Conservation (phyloP, 2,113 vertebrate genomes). For the Sula dactylatra region DNA sequence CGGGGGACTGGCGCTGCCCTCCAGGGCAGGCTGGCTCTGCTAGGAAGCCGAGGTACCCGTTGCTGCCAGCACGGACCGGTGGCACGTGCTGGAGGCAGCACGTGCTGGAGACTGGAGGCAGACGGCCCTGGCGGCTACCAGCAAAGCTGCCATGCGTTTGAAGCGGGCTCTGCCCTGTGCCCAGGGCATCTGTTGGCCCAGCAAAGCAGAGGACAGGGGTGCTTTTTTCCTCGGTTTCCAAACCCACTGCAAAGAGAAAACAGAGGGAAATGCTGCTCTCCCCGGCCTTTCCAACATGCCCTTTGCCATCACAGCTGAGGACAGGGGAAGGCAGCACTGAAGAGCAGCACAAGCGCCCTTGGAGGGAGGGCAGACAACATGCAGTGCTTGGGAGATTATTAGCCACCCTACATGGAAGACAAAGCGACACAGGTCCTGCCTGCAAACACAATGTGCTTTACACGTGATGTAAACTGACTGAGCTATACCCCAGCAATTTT, state of each 20-base stretch:
- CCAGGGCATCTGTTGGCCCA: neutral
- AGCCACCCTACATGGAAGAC: accelerated
- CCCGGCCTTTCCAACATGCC: accelerated
- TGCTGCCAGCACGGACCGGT: accelerated
- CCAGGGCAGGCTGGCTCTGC: neutral
- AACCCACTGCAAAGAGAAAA: neutral
- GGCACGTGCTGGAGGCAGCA: neutral
- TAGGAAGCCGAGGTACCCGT: accelerated
- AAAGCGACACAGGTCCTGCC: accelerated
- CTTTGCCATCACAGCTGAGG: neutral
- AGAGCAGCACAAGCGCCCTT: accelerated
- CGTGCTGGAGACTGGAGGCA: accelerated
- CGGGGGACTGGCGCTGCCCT: neutral
- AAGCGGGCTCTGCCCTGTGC: neutral
- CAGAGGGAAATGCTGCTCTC: neutral
- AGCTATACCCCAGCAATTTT: neutral
- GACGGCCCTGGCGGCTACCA: neutral
- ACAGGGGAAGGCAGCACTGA: accelerated
- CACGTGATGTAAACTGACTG: accelerated
- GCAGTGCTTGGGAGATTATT: accelerated
- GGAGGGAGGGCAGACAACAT: neutral
- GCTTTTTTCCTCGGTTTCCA: neutral
- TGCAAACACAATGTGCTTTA: neutral
- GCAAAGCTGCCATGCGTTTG: neutral
- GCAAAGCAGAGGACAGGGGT: neutral